Evolutionary conservation across 2,888 invertebrate species (phyloP).

Genomic region (Hypomecis atomaria): DNA sequence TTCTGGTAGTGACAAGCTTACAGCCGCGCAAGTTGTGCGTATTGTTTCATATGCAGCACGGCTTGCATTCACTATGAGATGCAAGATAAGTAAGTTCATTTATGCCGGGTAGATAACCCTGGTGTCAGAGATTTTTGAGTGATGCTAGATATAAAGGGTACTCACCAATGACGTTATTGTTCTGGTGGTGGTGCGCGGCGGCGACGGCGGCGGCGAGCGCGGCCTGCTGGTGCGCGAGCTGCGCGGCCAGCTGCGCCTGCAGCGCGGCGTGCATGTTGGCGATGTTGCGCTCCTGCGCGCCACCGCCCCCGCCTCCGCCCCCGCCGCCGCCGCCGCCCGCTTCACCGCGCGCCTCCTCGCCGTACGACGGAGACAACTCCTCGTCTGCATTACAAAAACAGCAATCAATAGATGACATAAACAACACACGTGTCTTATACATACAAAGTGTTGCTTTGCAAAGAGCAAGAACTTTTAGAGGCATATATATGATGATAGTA

Average conservation of each 20-base stretch:
- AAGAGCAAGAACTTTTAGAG: neutral
- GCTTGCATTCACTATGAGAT: no score
- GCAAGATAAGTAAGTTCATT: no score
- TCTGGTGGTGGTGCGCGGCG: slow-evolving; percentile 86
- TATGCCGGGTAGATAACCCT: no score
- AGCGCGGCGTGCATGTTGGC: slow-evolving; percentile 78
- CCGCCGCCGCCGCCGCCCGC: slow-evolving; percentile 59
- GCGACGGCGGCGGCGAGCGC: slow-evolving; percentile 82
- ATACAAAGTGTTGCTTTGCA: neutral
- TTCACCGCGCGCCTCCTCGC: slow-evolving; percentile 81
- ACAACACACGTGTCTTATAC: neutral
- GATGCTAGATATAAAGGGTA: slow-evolving; percentile 37
- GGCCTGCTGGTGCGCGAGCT: slow-evolving; percentile 86
- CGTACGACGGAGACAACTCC: slow-evolving; percentile 71
- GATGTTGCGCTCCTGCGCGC: slow-evolving; percentile 52
- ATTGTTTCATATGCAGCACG: no score
- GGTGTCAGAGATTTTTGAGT: no score
- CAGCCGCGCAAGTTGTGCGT: no score
- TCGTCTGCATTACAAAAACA: slow-evolving; percentile 67
- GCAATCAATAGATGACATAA: neutral
- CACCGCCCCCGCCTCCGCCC: slow-evolving; percentile 55
- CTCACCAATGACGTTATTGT: slow-evolving; percentile 85
- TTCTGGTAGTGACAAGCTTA: no score
- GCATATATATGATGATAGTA: no score
- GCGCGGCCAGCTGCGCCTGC: slow-evolving; percentile 86